Conservation (phyloP, 2,797 vertebrate species). For the Alcedo atthis region DNA sequence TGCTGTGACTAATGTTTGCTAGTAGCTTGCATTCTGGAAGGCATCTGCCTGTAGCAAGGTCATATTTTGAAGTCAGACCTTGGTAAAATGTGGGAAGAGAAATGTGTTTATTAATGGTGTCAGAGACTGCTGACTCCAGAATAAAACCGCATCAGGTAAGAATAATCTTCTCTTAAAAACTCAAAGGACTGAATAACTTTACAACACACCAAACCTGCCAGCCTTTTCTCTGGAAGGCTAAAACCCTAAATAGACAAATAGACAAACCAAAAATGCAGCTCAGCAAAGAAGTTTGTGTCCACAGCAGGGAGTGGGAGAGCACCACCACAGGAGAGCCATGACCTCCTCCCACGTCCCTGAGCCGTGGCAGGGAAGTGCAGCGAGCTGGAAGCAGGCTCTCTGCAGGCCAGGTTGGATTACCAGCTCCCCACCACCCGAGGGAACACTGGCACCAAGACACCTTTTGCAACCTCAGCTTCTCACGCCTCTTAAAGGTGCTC, state of each 20-base stretch:
- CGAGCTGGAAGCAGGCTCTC: background rate
- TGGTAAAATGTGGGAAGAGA: background rate
- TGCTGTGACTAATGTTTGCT: background rate
- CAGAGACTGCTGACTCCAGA: background rate
- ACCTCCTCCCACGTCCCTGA: background rate
- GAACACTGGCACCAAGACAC: background rate
- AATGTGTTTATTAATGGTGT: background rate
- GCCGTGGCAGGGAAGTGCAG: background rate
- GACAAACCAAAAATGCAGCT: background rate
- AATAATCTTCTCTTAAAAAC: background rate
- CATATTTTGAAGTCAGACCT: background rate
- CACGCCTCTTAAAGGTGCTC: background rate
- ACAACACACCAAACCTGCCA: background rate
- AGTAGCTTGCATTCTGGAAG: background rate
- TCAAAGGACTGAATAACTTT: background rate
- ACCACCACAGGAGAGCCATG: background rate
- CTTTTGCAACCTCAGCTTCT: background rate
- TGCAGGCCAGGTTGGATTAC: background rate
- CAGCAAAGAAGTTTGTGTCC: background rate
- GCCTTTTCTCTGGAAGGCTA: background rate
- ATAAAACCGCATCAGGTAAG: background rate
- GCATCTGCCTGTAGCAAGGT: background rate
- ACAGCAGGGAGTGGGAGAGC: rapidly evolving
- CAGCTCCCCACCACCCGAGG: rapidly evolving
- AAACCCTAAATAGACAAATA: background rate